These are phyloP conservation scores for Chelonus insularis DNA, from an alignment of 1,140 invertebrate species.

Conservation along the genomic window DNA sequence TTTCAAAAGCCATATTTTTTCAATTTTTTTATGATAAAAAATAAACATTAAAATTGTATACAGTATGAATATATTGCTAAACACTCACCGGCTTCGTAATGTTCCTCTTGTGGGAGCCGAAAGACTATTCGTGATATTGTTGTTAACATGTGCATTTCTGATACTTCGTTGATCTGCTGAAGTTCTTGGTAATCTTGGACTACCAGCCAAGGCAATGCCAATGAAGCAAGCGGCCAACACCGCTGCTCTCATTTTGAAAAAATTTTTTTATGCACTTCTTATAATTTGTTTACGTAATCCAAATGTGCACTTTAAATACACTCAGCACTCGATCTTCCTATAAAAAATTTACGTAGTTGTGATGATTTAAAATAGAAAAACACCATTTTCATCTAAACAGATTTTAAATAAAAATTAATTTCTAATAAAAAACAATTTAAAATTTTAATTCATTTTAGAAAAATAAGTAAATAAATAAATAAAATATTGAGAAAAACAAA, in stretches of 20 bases:
- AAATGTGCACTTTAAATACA: too few relatives aligned
- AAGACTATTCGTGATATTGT: conserved; percentile 43
- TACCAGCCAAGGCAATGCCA: conserved; percentile 50
- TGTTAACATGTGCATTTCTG: conserved; percentile 44
- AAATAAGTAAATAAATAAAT: too few relatives aligned
- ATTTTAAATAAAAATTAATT: too few relatives aligned
- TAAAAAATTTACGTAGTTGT: too few relatives aligned
- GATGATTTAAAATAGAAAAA: too few relatives aligned
- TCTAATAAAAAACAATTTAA: too few relatives aligned
- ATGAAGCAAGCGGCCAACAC: conserved; percentile 49
- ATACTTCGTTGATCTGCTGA: conserved; percentile 54
- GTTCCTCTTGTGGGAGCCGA: conserved; percentile 42
- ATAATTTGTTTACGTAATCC: neutral
- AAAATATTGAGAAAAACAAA: too few relatives aligned
- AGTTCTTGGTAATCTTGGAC: conserved; percentile 52
- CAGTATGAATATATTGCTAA: too few relatives aligned
- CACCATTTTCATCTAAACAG: too few relatives aligned
- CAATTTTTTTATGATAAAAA: conserved; percentile 10
- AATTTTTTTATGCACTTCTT: neutral
- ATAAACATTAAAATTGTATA: too few relatives aligned
- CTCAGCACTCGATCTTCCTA: too few relatives aligned
- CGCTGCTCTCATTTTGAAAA: conserved; percentile 48
- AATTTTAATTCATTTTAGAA: too few relatives aligned
- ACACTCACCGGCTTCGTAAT: conserved; percentile 49
- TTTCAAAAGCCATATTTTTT: conserved; percentile 1